Base-by-base conservation (phyloP, 2,113 vertebrate genomes). In the Poicephalus gulielmi region DNA sequence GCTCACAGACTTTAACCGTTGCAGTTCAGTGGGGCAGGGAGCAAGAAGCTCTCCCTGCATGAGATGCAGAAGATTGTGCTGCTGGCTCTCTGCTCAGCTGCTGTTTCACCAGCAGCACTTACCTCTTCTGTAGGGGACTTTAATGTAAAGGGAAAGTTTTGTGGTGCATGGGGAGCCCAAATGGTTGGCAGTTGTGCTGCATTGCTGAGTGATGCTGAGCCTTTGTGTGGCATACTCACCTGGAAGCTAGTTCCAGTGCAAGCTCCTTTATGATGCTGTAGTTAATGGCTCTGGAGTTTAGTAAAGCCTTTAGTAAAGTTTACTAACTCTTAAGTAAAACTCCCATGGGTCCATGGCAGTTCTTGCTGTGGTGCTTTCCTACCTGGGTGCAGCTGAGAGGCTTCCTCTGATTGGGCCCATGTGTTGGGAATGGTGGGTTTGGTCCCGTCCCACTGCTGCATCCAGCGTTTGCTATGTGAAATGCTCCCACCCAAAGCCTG, bases 331-430 rank as follows among this genome's bases (percentile, higher is more conserved):
- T 3, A 59, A 19, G 10, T 16, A 2, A 23, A 30, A 14, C 49
- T 64, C 3, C 5, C 0, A 1, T 3, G 47, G 49, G 52, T 35
- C 52, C 1, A 0, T 17, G 77, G 84, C 5, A 6, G 90, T 71
- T 62, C 17, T 4, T 25, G 66, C 46, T 37, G 57, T 0, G 5
- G 37, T 10, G 35, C 8, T 75, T n/a, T 62, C 66, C 53, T 75
- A 50, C 18, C 33, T 0, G 0, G 13, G 64, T 37, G 83, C 66
- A 43, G 3, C 62, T 43, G 55, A n/a, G 53, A 31, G 31, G 30
- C 41, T 74, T 78, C 35, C 81, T 46, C 67, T 70, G 70, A 23
- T 63, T 8, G 52, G 7, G n/a, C 20, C 22, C 2, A 5, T 10
- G 60, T 5, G 2, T 10, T 78, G 68, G 71, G 7, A 6, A 5